Evolutionary conservation across 1,140 invertebrate species (phyloP).

Genomic region (Cydia fagiglandana): DNA sequence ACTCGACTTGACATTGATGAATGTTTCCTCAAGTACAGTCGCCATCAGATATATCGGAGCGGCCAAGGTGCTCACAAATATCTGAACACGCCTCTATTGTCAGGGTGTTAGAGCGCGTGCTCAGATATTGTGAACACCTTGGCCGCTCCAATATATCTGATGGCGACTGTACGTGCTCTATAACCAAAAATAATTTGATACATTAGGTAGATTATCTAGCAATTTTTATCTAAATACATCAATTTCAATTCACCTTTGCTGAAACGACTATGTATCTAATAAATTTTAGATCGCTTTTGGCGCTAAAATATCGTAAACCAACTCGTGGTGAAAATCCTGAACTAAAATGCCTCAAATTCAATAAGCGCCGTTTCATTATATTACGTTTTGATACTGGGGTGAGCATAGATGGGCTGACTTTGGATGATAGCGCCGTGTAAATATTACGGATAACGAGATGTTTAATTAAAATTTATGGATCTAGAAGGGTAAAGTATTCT

Average conservation of each 20-base stretch:
- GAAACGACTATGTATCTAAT: not conserved
- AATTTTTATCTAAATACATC: too few species aligned
- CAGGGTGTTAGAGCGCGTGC: too few species aligned
- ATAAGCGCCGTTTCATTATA: not conserved
- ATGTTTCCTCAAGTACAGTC: too few species aligned
- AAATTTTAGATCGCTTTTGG: not conserved
- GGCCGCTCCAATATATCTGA: too few species aligned
- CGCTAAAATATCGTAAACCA: not conserved
- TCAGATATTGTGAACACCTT: too few species aligned
- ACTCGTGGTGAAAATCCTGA: not conserved
- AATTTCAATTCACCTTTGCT: not conserved
- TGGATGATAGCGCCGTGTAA: conserved; percentile 19
- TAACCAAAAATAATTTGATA: too few species aligned
- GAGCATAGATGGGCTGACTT: conserved; percentile 20
- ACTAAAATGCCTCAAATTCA: conserved; percentile 6
- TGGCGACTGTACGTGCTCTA: too few species aligned
- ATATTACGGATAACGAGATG: conserved; percentile 29
- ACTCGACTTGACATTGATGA: too few species aligned
- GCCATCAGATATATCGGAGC: too few species aligned
- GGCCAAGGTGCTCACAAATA: too few species aligned
- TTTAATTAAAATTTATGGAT: conserved; percentile 32
- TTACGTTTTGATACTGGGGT: conserved; percentile 5
- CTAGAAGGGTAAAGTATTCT: conserved; percentile 15
- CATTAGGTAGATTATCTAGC: too few species aligned
- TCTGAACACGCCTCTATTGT: too few species aligned